Evolutionary conservation across 2,113 vertebrate genomes (phyloP).

Genomic region (Callionymus lyra): DNA sequence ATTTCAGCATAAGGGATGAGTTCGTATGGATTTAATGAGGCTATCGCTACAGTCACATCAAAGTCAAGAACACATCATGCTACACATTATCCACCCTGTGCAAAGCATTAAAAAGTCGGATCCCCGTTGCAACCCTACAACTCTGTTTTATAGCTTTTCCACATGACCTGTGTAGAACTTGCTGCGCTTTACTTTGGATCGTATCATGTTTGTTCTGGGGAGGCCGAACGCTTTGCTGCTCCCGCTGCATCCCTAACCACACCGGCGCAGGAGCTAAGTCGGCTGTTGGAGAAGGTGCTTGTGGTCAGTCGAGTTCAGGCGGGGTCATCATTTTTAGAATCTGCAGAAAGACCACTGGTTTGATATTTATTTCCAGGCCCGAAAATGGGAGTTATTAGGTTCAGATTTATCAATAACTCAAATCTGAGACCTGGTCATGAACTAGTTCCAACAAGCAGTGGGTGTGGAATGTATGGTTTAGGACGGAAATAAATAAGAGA

Average conservation of each 20-base stretch:
- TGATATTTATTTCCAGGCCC: too few relatives aligned
- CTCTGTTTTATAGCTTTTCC: conserved; percentile 69
- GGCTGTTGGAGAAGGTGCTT: conserved; percentile 37
- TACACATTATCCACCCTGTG: conserved; percentile 19
- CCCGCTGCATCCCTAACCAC: conserved; percentile 56
- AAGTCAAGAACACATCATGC: too few relatives aligned
- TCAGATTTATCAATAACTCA: too few relatives aligned
- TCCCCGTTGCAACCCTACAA: conserved; percentile 55
- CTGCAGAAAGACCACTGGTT: too few relatives aligned
- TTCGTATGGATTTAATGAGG: too few relatives aligned
- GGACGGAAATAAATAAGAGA: conserved; percentile 11
- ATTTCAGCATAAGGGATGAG: too few relatives aligned
- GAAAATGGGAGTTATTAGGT: too few relatives aligned
- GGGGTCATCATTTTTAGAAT: too few relatives aligned
- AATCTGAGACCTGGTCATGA: too few relatives aligned
- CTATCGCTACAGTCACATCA: too few relatives aligned
- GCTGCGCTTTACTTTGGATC: conserved; percentile 69
- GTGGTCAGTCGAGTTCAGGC: conserved; percentile 43
- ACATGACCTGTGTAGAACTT: conserved; percentile 64
- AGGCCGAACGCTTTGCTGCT: conserved; percentile 38
- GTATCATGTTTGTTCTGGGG: conserved; percentile 61
- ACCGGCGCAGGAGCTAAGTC: conserved; percentile 36
- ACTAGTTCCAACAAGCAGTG: too few relatives aligned
- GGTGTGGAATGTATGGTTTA: too few relatives aligned
- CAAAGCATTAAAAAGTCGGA: conserved; percentile 65